Base-by-base conservation (phyloP, 1,140 invertebrate species). In the Philotrypesis tridentata region DNA sequence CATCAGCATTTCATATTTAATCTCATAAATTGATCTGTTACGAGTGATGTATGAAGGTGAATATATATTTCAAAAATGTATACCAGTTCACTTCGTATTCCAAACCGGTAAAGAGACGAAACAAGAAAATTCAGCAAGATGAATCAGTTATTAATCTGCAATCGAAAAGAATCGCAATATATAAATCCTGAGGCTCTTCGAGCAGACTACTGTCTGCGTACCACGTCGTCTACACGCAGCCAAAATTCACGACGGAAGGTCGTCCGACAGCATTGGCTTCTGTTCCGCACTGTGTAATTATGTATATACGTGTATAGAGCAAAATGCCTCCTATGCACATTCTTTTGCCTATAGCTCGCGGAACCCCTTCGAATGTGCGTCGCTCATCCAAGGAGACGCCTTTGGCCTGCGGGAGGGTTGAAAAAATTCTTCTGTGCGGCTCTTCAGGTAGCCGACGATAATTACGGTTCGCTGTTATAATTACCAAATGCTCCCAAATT, bases 241-340 rank as follows among this genome's bases (percentile, higher is more conserved):
- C 48, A 17, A 55, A n/a, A 21, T 17, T 8, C 17, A 5, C 31
- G n/a, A 77, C 61, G 23, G 31, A 12, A 37, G 61, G 23, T 67
- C 61, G 74, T 29, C 61, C 65, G 11, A 40, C 21, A 25, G 61
- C n/a, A 77, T 14, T 55, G 48, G 74, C 74, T 77, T 77, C 74
- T 88, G 71, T 88, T 89, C 87, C 85, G 83, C 84, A 79, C 17
- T 0, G 21, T 63, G 73, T 33, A 75, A 75, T 17, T 55, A 55
- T 55, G 48, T 55, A 21, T 55, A 55, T 55, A n/a, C 43, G 17
- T 17, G 17, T 48, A 48, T 48, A 48, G 43, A 48, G 5, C 17
- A 14, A 55, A 55, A 55, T 55, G 48, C 48, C 17, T 55, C 17
- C 48, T n/a, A 55, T 55, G 21, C 48, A 17, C 21, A 17, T n/a